A percentile compares a stretch with the other conserved stretches of the same genome.
phyloP scores from a whole-genome alignment of 53 echinoderm and acorn worm species.

The Crossaster papposus region DNA sequence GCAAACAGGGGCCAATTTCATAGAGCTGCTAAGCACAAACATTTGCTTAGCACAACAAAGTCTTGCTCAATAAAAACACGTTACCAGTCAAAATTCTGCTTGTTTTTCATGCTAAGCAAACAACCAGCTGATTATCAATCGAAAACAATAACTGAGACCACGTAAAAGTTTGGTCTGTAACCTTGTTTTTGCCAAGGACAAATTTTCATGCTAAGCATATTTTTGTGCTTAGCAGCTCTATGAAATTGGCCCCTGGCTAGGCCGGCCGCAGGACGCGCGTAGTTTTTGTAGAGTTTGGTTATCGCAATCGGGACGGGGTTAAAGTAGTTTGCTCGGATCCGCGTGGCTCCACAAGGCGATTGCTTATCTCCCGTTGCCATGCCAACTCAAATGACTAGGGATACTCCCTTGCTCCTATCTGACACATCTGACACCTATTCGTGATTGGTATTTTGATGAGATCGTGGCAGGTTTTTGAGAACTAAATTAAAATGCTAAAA shows the following conservation, averaged over 20 bases:
- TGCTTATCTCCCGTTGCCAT: conserved; percentile 6
- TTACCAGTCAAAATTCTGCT: too few species aligned
- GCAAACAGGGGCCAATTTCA: not conserved
- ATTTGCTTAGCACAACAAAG: too few species aligned
- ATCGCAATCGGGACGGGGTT: not conserved
- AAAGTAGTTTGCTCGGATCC: not conserved
- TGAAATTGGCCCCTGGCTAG: too few species aligned
- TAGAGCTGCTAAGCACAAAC: too few species aligned
- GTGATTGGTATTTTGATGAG: not conserved
- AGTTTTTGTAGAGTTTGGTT: not conserved
- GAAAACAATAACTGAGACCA: too few species aligned
- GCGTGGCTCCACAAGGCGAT: not conserved
- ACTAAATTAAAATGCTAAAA: not conserved
- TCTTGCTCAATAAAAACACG: too few species aligned
- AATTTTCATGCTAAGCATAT: too few species aligned
- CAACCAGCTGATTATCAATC: too few species aligned
- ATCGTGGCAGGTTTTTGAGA: not conserved
- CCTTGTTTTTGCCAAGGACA: too few species aligned
- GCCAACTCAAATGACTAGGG: not conserved
- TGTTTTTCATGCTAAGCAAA: too few species aligned
- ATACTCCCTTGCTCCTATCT: not conserved
- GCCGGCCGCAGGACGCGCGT: not conserved
- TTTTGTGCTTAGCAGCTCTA: too few species aligned
- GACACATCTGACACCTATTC: not conserved
- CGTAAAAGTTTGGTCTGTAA: too few species aligned